phyloP scores from a whole-genome alignment of 2,888 invertebrate genomes.

The Nephrotoma appendiculata region DNA sequence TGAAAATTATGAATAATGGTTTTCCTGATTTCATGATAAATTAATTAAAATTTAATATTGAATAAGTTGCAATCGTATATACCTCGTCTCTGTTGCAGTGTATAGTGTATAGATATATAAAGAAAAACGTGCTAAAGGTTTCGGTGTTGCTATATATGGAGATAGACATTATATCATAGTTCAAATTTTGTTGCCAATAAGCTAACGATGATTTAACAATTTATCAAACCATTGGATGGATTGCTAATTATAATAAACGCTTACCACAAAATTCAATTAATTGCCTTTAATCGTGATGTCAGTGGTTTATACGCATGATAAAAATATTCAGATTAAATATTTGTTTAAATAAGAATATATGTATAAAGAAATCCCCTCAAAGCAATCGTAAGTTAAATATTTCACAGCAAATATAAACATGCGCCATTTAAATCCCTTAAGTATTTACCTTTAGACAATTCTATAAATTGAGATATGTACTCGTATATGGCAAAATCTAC shows the following conservation, averaged over 20 bases:
- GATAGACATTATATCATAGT: background rate
- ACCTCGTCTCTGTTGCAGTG: background rate
- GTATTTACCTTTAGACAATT: background rate
- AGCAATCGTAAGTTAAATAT: background rate
- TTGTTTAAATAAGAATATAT: no score
- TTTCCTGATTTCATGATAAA: background rate
- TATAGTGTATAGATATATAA: background rate
- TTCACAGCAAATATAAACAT: background rate
- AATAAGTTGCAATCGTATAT: background rate
- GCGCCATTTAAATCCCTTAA: background rate
- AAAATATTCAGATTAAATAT: no score
- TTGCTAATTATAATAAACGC: no score
- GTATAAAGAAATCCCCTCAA: no score
- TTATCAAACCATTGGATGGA: no score
- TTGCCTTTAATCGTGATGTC: no score
- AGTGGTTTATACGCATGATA: no score
- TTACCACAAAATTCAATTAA: no score
- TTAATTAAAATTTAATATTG: background rate
- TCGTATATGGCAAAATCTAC: background rate
- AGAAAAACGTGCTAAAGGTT: background rate
- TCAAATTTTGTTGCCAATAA: no score
- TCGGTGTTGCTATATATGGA: background rate
- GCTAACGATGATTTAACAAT: no score
- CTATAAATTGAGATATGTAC: background rate
- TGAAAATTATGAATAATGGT: background rate